Conservation (phyloP, 2,113 vertebrate genomes). For the Pandion haliaetus region DNA sequence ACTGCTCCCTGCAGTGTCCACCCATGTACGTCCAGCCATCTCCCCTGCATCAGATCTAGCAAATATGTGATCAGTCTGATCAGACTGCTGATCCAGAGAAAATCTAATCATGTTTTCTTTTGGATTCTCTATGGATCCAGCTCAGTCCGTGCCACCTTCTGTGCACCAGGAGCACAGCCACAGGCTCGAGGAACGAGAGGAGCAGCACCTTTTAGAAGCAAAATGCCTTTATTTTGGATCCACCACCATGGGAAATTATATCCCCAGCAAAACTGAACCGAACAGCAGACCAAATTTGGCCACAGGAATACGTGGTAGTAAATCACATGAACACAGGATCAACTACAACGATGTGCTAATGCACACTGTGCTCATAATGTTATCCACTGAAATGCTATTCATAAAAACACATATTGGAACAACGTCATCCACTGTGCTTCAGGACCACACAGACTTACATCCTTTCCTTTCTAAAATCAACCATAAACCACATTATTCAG, state of each 20-base stretch:
- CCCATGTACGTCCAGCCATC: neutral
- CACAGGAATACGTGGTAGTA: neutral
- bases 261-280: neutral
- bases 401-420: neutral
- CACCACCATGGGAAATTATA: neutral
- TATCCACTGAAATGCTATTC: neutral
- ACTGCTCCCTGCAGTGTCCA: neutral
- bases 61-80: neutral
- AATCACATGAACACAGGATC: neutral
- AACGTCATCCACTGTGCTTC: neutral
- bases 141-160: neutral
- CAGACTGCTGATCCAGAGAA: neutral
- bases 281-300: neutral
- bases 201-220: neutral
- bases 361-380: neutral
- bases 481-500: neutral
- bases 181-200: neutral
- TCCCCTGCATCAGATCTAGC: neutral
- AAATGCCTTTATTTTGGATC: neutral
- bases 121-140: neutral
- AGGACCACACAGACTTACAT: neutral
- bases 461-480: neutral
- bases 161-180: neutral
- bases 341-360: slow-evolving; percentile 6
- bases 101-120: neutral